A percentile compares a stretch with the other conserved stretches of the same genome.
Evolutionary conservation across 1,140 invertebrate species (phyloP).

Genomic region (Carposina sasakii): DNA sequence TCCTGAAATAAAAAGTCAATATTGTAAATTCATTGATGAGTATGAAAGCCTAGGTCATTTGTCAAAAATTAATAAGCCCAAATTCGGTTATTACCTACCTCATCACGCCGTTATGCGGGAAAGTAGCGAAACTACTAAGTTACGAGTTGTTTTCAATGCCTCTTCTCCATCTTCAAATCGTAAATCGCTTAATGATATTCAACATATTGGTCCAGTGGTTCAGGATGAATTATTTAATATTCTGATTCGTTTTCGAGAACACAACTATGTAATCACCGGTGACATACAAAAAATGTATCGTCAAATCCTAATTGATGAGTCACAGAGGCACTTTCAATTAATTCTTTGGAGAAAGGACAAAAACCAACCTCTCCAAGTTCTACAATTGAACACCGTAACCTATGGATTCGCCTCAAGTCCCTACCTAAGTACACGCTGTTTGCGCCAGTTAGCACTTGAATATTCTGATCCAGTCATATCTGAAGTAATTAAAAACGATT

Average conservation of each 20-base stretch:
- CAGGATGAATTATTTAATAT: not conserved
- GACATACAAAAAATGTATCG: not conserved
- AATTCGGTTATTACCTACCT: not conserved
- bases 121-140: no score
- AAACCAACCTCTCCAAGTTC: not conserved
- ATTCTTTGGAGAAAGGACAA: not conserved
- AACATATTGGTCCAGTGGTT: not conserved
- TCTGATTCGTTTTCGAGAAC: not conserved
- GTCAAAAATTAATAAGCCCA: conserved; percentile 8
- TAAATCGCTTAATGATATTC: not conserved
- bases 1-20: conserved; percentile 21
- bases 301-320: not conserved
- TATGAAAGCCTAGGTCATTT: conserved; percentile 38
- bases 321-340: not conserved
- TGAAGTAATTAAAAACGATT: not conserved
- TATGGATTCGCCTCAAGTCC: not conserved
- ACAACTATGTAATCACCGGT: no score
- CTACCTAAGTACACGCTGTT: not conserved
- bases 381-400: not conserved
- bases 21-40: conserved; percentile 44
- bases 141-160: no score
- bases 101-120: no score
- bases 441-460: conserved; percentile 6
- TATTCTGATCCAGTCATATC: not conserved
- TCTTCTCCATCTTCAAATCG: no score